phyloP scores from a whole-genome alignment of 2,888 invertebrate genomes.

The Thumatha senex region DNA sequence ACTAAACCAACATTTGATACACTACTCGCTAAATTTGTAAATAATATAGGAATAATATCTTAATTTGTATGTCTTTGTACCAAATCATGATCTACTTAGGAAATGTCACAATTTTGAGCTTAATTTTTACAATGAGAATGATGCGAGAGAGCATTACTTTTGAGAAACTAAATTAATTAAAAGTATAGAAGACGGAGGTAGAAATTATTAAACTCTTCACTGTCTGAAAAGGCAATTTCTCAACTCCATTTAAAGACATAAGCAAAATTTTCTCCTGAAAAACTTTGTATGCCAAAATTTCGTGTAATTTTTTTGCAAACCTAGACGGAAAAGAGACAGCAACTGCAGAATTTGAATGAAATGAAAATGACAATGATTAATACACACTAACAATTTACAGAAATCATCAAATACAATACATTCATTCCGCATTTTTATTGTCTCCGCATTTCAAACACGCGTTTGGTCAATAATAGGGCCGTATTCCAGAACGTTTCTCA shows the following conservation, averaged over 20 bases:
- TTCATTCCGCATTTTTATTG: constrained; percentile 40
- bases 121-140: constrained; percentile 43
- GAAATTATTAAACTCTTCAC: constrained; percentile 68
- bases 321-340: neutral
- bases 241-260: constrained; percentile 55
- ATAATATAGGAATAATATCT: constrained; percentile 74
- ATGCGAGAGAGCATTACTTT: constrained; percentile 56
- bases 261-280: constrained; percentile 71
- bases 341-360: neutral
- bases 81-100: constrained; percentile 65
- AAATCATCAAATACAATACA: constrained; percentile 21
- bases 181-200: constrained; percentile 38
- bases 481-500: too few relatives aligned
- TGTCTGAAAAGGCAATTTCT: constrained; percentile 68
- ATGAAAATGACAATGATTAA: neutral
- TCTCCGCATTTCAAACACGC: constrained; percentile 38
- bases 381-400: constrained; percentile 16
- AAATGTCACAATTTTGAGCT: constrained; percentile 55
- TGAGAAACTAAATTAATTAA: constrained; percentile 20
- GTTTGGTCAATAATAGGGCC: constrained; percentile 47
- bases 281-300: constrained; percentile 65
- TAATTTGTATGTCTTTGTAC: constrained; percentile 81
- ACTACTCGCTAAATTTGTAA: constrained; percentile 68
- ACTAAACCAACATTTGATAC: constrained; percentile 57
- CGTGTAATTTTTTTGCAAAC: neutral